Evolutionary conservation across 2,113 vertebrate genomes (phyloP), one percentile per base, ranked within the genome.

Genomic region (Thryonomys swinderianus): DNA sequence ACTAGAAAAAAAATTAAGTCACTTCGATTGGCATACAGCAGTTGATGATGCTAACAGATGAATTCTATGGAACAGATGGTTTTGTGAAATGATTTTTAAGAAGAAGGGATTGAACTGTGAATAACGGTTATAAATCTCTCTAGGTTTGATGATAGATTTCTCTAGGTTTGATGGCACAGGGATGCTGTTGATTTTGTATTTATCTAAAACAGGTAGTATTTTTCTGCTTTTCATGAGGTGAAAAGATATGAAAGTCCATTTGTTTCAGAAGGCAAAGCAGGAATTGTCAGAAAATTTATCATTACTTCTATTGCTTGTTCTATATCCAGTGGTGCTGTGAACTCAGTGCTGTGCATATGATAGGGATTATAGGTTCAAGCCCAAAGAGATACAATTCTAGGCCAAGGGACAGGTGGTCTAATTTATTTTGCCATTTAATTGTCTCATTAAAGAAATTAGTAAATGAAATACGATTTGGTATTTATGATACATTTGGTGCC

Each of bases 1-100:
- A 85, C 62, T 55, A 83, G 45, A 53, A 67, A 94, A 48, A 34
- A 37, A 55, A 69, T 80, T 1, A n/a, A 88, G 20, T 91, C 64
- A 85, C 4, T 40, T 55, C 7, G 55, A 16, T 94, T 13, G 55
- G 4, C 42, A 23, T 18, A 80, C 59, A 34, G 61, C 4, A 82
- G 6, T 37, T 80, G 89, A 37, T 21, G 27, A 91, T 80, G 11
- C 40, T 34, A n/a, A n/a, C 57, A 92, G 23, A 73, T 80, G 40
- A 78, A 53, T 62, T 81, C 90, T 86, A 82, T 61, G 11, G 20
- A 88, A 74, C 13, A 80, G 16, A 76, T 90, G 7, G 13, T 86
- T 89, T 88, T 71, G 55, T 79, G 17, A 94, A 91, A 59, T 64
- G 91, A 71, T 48, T 69, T 90, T 88, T 79, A n/a, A 84, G 94